A percentile compares a stretch with the other conserved stretches of the same genome.
These are phyloP conservation scores for Latrodectus elegans DNA, from an alignment of 2,888 invertebrate genomes.

Conservation along the genomic window DNA sequence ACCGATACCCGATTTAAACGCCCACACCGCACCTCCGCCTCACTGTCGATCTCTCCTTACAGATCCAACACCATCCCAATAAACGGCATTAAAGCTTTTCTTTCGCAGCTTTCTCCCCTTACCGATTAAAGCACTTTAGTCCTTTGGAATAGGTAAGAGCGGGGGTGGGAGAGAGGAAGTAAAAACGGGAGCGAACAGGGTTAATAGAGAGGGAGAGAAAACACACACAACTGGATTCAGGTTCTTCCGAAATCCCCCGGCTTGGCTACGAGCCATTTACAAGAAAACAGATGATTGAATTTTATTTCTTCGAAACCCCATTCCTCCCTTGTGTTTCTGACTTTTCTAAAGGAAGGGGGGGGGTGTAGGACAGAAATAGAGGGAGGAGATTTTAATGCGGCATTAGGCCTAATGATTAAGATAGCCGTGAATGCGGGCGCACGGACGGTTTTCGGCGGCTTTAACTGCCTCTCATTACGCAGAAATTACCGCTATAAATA, in stretches of 20 bases:
- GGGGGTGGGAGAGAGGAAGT: background rate
- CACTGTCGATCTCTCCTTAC: background rate
- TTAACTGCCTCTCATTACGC: slow-evolving; percentile 69
- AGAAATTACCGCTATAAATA: slow-evolving; percentile 68
- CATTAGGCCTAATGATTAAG: slow-evolving; percentile 70
- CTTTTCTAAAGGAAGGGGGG: background rate
- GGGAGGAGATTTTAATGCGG: slow-evolving; percentile 66
- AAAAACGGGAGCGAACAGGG: slow-evolving; percentile 29
- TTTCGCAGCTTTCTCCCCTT: background rate
- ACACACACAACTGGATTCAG: slow-evolving; percentile 38
- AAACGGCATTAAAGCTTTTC: slow-evolving; percentile 23
- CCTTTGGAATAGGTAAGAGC: background rate
- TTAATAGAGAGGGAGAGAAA: slow-evolving; percentile 57
- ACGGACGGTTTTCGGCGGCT: slow-evolving; percentile 63
- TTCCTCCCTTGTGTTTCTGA: slow-evolving; percentile 7
- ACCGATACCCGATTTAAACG: slow-evolving; percentile 1
- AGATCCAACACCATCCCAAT: slow-evolving; percentile 25
- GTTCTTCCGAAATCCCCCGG: slow-evolving; percentile 33
- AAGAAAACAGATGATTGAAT: slow-evolving; percentile 69
- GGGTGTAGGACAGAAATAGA: background rate
- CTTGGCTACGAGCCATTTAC: slow-evolving; percentile 65
- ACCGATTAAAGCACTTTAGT: slow-evolving; percentile 26
- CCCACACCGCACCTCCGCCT: background rate
- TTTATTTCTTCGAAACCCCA: slow-evolving; percentile 57
- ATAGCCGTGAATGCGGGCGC: slow-evolving; percentile 67